A percentile compares a stretch with the other conserved stretches of the same genome.
phyloP scores from a whole-genome alignment of 1,140 invertebrate genomes.

The Leptinotarsa lineolata region DNA sequence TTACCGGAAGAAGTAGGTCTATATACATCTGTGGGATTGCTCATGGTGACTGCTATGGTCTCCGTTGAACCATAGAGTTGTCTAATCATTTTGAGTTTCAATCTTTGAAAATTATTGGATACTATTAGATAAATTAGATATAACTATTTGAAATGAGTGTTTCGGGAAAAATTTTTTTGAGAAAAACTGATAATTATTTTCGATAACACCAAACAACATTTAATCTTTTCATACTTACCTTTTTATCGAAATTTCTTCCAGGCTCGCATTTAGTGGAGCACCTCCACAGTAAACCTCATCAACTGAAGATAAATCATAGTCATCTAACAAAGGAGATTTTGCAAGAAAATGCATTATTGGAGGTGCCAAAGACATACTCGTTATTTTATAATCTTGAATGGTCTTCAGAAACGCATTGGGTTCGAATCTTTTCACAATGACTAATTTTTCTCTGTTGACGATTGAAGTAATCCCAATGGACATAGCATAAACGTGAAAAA shows the following conservation, averaged over 20 bases:
- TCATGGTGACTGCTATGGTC: slow-evolving; percentile 27
- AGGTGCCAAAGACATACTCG: slow-evolving; percentile 60
- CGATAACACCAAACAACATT: too few relatives aligned
- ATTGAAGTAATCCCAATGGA: slow-evolving; percentile 30
- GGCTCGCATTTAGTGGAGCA: slow-evolving; percentile 54
- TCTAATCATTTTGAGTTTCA: background rate
- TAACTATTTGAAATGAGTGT: too few relatives aligned
- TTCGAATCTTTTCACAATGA: slow-evolving; percentile 62
- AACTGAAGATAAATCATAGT: slow-evolving; percentile 57
- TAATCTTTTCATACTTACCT: too few relatives aligned
- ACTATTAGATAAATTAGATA: too few relatives aligned
- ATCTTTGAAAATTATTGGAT: slow-evolving; percentile 41
- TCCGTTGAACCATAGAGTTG: slow-evolving; percentile 37
- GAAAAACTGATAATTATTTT: too few relatives aligned
- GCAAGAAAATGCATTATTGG: slow-evolving; percentile 62
- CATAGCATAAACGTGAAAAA: slow-evolving; percentile 46
- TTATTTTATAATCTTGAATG: slow-evolving; percentile 62
- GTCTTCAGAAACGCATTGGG: slow-evolving; percentile 62
- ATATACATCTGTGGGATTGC: background rate
- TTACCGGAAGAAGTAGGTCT: slow-evolving; percentile 31
- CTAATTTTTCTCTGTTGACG: slow-evolving; percentile 34
- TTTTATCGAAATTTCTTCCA: too few relatives aligned
- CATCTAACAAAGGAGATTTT: slow-evolving; percentile 58
- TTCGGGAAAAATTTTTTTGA: slow-evolving; percentile 74
- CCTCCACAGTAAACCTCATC: slow-evolving; percentile 57